Conservation (phyloP, 1,140 invertebrate species). For the Parasteatoda tepidariorum region DNA sequence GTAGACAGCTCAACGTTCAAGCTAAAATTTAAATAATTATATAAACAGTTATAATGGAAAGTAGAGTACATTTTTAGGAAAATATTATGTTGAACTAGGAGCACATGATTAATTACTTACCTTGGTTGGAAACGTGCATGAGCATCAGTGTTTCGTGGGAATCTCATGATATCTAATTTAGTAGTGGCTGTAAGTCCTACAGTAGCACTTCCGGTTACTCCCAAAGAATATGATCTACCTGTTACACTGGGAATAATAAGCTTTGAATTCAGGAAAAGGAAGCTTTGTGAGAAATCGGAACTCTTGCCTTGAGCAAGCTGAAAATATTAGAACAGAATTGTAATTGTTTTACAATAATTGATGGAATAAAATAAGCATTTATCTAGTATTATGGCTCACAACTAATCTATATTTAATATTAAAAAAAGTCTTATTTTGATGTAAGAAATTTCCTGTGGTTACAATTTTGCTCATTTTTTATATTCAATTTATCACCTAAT, state of each 20-base stretch:
- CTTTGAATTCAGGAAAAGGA: slow-evolving; percentile 80
- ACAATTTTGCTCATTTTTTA: no score
- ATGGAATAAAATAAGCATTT: no score
- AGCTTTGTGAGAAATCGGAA: slow-evolving; percentile 40
- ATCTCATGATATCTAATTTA: slow-evolving; percentile 76
- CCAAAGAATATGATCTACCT: slow-evolving; percentile 81
- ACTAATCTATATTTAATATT: no score
- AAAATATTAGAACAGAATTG: not conserved
- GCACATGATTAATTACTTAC: slow-evolving; percentile 53
- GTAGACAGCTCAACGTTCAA: slow-evolving; percentile 37
- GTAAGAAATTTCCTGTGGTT: no score
- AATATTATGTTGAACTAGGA: not conserved
- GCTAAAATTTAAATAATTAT: slow-evolving; percentile 6
- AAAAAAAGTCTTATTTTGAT: no score
- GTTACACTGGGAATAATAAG: slow-evolving; percentile 82
- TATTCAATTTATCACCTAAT: not conserved
- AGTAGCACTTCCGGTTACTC: slow-evolving; percentile 78
- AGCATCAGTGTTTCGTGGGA: slow-evolving; percentile 74
- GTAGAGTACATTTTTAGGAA: not conserved
- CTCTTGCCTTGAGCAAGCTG: slow-evolving; percentile 31
- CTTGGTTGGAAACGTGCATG: slow-evolving; percentile 73
- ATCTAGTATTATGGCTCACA: no score
- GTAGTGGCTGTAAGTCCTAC: slow-evolving; percentile 78
- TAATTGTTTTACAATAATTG: no score
- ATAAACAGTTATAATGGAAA: not conserved